Evolutionary conservation across 2,113 vertebrate species (phyloP).

Genomic region (Oceanodroma tethys): DNA sequence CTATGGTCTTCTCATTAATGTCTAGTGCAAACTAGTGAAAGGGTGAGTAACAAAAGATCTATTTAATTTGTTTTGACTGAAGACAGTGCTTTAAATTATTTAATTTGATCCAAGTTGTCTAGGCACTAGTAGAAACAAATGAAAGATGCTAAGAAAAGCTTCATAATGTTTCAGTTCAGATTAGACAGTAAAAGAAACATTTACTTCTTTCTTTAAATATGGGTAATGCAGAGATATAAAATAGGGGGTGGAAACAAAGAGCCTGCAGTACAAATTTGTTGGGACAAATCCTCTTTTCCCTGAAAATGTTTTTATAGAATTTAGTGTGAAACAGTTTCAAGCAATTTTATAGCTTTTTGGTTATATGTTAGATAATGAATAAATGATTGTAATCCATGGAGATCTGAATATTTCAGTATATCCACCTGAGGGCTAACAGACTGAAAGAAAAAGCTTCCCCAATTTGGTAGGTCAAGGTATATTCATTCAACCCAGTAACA

Average conservation of each 20-base stretch:
- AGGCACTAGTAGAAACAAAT: not conserved
- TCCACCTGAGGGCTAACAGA: not conserved
- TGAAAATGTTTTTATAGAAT: not conserved
- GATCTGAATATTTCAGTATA: not conserved
- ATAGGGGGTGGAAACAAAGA: not conserved
- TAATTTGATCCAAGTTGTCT: not conserved
- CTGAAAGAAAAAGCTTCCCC: slow-evolving; percentile 23
- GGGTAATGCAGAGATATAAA: not conserved
- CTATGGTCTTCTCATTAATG: not conserved
- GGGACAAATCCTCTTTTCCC: not conserved
- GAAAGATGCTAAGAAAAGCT: not conserved
- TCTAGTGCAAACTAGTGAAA: not conserved
- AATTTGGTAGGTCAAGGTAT: slow-evolving; percentile 16
- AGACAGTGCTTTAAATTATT: not conserved
- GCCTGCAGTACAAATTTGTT: not conserved
- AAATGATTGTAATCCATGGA: not conserved
- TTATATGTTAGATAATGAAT: not conserved
- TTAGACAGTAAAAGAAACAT: not conserved
- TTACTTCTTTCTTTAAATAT: not conserved
- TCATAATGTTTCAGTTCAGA: not conserved
- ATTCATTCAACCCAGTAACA: slow-evolving; percentile 15
- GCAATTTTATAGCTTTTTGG: not conserved
- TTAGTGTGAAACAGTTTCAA: not conserved
- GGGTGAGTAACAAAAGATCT: not conserved
- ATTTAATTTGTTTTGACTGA: not conserved